Conservation (phyloP, 1,140 invertebrate genomes). For the Drosophila guanche region DNA sequence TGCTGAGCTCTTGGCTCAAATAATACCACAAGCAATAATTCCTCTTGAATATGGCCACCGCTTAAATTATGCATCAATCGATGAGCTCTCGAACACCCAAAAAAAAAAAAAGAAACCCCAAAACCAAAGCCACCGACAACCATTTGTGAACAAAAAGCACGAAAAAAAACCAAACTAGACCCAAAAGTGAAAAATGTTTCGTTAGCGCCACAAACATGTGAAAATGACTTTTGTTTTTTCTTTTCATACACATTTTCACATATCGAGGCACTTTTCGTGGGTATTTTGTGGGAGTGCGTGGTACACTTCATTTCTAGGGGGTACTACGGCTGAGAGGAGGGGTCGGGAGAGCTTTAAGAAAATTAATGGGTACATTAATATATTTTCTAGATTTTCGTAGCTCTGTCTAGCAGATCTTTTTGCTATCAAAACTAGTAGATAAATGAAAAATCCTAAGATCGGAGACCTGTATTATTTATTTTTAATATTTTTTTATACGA, state of each 20-base stretch:
- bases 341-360: too few species aligned
- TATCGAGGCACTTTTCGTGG: background rate
- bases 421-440: too few species aligned
- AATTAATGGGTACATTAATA: too few species aligned
- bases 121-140: background rate
- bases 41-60: conserved; percentile 64
- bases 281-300: conserved; percentile 34
- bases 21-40: conserved; percentile 70
- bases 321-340: too few species aligned
- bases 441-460: too few species aligned
- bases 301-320: background rate
- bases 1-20: conserved; percentile 5
- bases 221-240: conserved; percentile 62
- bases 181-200: conserved; percentile 62
- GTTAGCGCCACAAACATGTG: conserved; percentile 45
- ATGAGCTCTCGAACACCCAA: conserved; percentile 26
- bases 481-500: too few species aligned
- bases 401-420: too few species aligned
- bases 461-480: too few species aligned
- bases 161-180: conserved; percentile 25
- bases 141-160: background rate
- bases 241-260: conserved; percentile 16
- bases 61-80: conserved; percentile 65
- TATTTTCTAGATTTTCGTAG: too few species aligned
- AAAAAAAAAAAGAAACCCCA: conserved; percentile 13